Conservation (phyloP, 2,888 invertebrate genomes). For the Lepidocyrtoides sp. region DNA sequence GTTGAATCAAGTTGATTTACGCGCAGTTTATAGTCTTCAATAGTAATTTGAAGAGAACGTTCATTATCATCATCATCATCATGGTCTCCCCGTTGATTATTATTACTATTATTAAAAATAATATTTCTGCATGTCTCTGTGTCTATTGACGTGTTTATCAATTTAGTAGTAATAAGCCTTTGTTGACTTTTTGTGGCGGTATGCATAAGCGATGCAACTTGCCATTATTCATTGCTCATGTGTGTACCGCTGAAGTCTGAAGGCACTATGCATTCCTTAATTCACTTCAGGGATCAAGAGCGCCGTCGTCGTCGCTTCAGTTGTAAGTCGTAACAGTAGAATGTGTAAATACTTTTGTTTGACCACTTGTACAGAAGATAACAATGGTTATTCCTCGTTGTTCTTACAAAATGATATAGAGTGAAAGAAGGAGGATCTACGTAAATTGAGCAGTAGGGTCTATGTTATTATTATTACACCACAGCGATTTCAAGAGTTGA, state of each 20-base stretch:
- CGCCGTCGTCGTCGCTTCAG: no score
- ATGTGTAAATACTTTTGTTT: conserved; percentile 12
- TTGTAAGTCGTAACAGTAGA: conserved; percentile 16
- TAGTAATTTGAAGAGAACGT: conserved; percentile 38
- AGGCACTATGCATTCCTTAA: background rate
- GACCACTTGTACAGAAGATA: background rate
- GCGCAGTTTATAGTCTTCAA: conserved; percentile 7
- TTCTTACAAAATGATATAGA: conserved; percentile 10
- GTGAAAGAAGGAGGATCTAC: conserved; percentile 29
- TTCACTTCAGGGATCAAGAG: conserved; percentile 35
- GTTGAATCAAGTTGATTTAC: conserved; percentile 55
- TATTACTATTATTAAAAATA: no score
- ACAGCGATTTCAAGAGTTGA: conserved; percentile 70
- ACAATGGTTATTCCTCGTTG: background rate
- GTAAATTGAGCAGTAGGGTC: background rate
- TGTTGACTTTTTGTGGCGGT: background rate
- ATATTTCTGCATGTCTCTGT: background rate
- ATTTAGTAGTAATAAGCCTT: conserved; percentile 8
- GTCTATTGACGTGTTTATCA: background rate
- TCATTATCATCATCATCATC: conserved; percentile 23
- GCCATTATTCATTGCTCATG: background rate
- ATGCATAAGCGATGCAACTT: background rate
- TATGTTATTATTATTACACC: background rate
- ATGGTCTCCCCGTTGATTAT: background rate
- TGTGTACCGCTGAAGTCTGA: background rate